Percentiles rank a stretch among this genome's conserved stretches.
Conservation (phyloP, 2,888 invertebrate genomes). For the Phragmatobia fuliginosa region DNA sequence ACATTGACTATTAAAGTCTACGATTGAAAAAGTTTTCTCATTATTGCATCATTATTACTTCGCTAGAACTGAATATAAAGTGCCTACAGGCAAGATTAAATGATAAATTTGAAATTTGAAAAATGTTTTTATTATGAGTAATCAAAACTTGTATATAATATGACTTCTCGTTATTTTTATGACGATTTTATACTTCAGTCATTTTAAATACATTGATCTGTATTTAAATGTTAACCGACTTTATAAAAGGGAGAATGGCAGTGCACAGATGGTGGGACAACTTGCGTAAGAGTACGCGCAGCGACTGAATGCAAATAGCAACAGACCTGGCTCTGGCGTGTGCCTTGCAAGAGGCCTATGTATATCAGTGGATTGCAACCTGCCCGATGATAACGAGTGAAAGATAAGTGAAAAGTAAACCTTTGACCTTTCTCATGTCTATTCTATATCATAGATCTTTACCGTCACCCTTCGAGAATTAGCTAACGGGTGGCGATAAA, state of each 20-base stretch:
- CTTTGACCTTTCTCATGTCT: neutral
- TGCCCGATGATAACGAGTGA: too few species aligned
- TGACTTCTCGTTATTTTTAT: neutral
- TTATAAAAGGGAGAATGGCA: neutral
- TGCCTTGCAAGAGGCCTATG: too few species aligned
- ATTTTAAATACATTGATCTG: neutral
- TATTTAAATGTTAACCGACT: neutral
- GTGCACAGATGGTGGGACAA: too few species aligned
- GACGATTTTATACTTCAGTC: neutral
- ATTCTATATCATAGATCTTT: too few species aligned
- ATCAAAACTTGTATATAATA: neutral
- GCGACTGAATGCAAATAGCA: too few species aligned
- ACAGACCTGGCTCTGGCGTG: too few species aligned
- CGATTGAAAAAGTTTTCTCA: constrained; percentile 34
- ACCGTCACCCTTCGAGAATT: too few species aligned
- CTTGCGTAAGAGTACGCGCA: too few species aligned
- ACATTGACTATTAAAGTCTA: constrained; percentile 18
- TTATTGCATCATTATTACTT: constrained; percentile 14
- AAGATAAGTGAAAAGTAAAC: too few species aligned
- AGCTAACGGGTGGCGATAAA: too few species aligned
- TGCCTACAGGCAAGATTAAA: neutral
- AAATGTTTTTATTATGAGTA: neutral
- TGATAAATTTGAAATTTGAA: neutral
- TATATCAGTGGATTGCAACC: too few species aligned
- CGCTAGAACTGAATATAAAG: constrained; percentile 5